phyloP scores from a whole-genome alignment of 1,140 invertebrate species.

The Drosophila lowei region DNA sequence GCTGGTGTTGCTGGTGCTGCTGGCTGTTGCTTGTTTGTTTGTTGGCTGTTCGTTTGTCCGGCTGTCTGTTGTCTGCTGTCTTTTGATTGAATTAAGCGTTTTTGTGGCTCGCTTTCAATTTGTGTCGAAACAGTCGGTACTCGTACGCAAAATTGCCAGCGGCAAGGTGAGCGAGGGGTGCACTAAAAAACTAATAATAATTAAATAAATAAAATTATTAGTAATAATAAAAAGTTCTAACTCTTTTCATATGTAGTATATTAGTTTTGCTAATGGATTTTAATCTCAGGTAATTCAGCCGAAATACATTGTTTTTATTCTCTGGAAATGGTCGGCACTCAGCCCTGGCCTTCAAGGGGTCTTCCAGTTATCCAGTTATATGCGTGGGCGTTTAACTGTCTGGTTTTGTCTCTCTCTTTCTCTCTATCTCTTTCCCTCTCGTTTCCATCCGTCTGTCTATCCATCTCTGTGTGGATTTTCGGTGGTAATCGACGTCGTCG shows the following conservation, averaged over 20 bases:
- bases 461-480: conserved; percentile 49
- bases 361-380: not conserved
- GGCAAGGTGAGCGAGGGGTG: conserved; percentile 27
- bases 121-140: conserved; percentile 59
- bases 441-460: conserved; percentile 6
- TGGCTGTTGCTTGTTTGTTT: conserved; percentile 35
- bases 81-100: conserved; percentile 66
- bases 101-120: conserved; percentile 62
- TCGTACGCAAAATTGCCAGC: conserved; percentile 36
- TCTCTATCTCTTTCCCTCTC: not conserved
- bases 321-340: too few species aligned
- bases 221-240: too few species aligned
- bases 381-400: conserved; percentile 16
- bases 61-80: conserved; percentile 24
- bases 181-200: too few species aligned
- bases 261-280: too few species aligned
- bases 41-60: not conserved
- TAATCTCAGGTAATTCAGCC: too few species aligned
- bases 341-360: not conserved
- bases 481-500: conserved; percentile 39
- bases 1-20: conserved; percentile 41
- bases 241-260: too few species aligned
- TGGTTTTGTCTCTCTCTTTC: not conserved
- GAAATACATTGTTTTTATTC: too few species aligned
- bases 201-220: too few species aligned